phyloP scores from a whole-genome alignment of 2,797 vertebrate genomes.

The Streptopelia turtur region DNA sequence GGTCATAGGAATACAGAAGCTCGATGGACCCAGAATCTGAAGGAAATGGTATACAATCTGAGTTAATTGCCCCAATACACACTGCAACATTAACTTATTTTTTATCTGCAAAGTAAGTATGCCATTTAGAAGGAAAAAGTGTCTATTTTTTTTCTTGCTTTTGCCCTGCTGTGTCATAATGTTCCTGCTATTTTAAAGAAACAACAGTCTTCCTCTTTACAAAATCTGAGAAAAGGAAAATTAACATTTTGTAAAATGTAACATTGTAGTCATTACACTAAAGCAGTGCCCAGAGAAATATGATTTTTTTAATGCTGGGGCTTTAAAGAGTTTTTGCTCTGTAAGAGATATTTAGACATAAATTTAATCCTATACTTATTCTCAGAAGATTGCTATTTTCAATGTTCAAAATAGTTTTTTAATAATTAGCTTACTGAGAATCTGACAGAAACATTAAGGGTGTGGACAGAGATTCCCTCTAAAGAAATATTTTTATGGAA shows the following conservation, averaged over 20 bases:
- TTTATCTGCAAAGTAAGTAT: neutral
- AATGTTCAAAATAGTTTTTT: neutral
- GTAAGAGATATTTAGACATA: constrained; percentile 6
- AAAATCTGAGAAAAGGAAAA: constrained; percentile 15
- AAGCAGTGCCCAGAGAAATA: constrained; percentile 35
- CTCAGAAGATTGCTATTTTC: constrained; percentile 25
- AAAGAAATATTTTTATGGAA: neutral
- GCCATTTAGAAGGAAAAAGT: neutral
- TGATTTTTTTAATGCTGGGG: constrained; percentile 57
- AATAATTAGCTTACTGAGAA: constrained; percentile 2
- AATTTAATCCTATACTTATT: constrained; percentile 44
- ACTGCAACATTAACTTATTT: neutral
- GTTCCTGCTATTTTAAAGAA: constrained; percentile 31
- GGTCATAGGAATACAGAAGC: neutral
- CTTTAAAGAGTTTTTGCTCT: constrained; percentile 44
- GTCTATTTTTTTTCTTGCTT: neutral
- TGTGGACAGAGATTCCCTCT: neutral
- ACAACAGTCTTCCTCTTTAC: constrained; percentile 28
- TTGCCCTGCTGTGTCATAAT: constrained; percentile 46
- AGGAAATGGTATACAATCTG: neutral
- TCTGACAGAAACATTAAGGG: neutral
- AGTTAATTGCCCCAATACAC: neutral
- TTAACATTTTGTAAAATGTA: constrained; percentile 49
- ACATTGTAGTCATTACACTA: neutral
- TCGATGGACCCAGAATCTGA: neutral